Base-by-base conservation (phyloP, 2,113 vertebrate genomes). In the Cryptoleucopteryx plumbea region DNA sequence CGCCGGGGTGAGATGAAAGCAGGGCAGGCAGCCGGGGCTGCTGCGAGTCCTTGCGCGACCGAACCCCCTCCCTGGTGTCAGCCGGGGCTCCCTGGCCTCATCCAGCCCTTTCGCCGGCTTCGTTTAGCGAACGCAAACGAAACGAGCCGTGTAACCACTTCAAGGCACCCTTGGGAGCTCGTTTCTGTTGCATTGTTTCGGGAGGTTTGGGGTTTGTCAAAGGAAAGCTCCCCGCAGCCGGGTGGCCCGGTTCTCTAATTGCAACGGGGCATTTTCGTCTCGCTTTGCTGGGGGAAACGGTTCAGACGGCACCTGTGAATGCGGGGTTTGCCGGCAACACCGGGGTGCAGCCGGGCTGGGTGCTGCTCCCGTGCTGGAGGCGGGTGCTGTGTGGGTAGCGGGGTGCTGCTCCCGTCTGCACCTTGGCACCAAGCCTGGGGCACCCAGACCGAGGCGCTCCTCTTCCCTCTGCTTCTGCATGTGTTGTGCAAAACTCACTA, bases 31-130 rank as follows among this genome's bases (percentile, higher is more conserved):
- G 47, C 47, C 4, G 2, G 22, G 32, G 23, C 7, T 32, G 42
- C 68, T 59, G 56, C 0, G 1, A 29, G 26, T n/a, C 74, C 40
- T 43, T 1, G 11, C 0, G 0, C 0, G 7, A 50, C 61, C 59
- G 36, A 66, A 71, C n/a, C 27, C 38, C 19, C 2, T 65, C 67
- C 62, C 0, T 0, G 11, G 27, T n/a, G 8, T 43, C 80, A 82
- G 20, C 52, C 2, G 7, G 55, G 13, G 11, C 43, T 86, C 72
- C 18, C 38, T 0, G 0, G 45, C 65, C 32, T 48, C 66, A 20
- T 40, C 55, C 59, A 25, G 21, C 16, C 16, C 9, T 79, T 93
- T 82, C 5, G 0, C 21, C 1, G 1, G 6, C 82, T 75, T 82
- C 6, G 0, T 89, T 77, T 25, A 32, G 40, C 1, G 2, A 43